Conservation (phyloP, 2,888 invertebrate genomes). For the Trichopoda pennipes region DNA sequence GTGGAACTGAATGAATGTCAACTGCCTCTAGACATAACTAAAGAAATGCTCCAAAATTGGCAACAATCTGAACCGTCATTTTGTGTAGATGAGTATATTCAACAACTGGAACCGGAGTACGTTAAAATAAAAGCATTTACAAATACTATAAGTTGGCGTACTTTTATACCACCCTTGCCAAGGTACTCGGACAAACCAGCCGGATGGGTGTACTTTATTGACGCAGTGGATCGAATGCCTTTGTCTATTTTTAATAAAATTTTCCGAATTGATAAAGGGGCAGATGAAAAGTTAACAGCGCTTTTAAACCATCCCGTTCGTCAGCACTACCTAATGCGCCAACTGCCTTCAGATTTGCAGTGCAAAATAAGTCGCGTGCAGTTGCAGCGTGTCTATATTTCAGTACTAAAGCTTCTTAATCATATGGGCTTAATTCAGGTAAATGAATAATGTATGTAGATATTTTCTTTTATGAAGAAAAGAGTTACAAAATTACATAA, state of each 20-base stretch:
- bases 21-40: constrained; percentile 70
- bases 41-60: constrained; percentile 74
- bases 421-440: constrained; percentile 86
- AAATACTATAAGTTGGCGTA: constrained; percentile 85
- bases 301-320: constrained; percentile 86
- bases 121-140: constrained; percentile 75
- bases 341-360: constrained; percentile 82
- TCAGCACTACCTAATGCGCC: constrained; percentile 84
- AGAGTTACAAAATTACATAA: too few relatives aligned
- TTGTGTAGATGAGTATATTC: constrained; percentile 75
- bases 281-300: constrained; percentile 82
- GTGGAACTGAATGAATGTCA: constrained; percentile 82
- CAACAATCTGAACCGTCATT: constrained; percentile 76
- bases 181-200: constrained; percentile 83
- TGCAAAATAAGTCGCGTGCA: constrained; percentile 74
- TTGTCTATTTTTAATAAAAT: constrained; percentile 86
- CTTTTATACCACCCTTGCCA: constrained; percentile 87
- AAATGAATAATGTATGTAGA: constrained; percentile 75
- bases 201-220: constrained; percentile 88
- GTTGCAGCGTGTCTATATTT: constrained; percentile 72
- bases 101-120: constrained; percentile 81
- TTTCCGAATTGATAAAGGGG: constrained; percentile 83
- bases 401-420: constrained; percentile 83
- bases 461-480: not conserved
- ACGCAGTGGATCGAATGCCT: constrained; percentile 86